Base-by-base conservation (phyloP, 2,888 invertebrate genomes). In the Drosophila kuntzei region DNA sequence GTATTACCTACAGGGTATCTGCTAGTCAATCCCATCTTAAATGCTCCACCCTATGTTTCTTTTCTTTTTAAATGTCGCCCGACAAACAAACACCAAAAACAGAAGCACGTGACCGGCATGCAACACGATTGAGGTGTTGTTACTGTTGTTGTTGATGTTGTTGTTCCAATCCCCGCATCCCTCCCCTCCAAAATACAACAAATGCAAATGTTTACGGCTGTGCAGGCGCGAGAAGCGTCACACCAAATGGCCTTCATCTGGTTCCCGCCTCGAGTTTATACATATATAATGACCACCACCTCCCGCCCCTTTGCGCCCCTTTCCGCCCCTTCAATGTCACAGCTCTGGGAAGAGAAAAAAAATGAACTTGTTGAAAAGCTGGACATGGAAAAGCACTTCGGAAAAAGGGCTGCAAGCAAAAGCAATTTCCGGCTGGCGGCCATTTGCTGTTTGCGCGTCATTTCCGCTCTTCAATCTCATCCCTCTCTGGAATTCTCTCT, bases 121-220 rank as follows among this genome's bases (percentile, higher is more conserved):
- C 69, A 29, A 43, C 37, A 63, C 67, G 27, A 37, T 37, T 60
- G 25, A 25, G 34, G 18, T 39, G 54, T 43, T 32, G 32, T 27
- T 27, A 8, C 41, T n/a, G 18, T 7, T 4, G 14, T n/a, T n/a
- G n/a, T n/a, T n/a, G n/a, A n/a, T n/a, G n/a, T 18, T 7, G 2
- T 22, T 4, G 22, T 4, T 22, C 22, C n/a, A 25, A 14, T 37
- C 16, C 14, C 14, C 27, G 0, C 29, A 9, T 9, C 29, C 29
- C 29, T 4, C 29, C 29, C 29, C 29, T 29, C 29, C 27, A 3
- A 3, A 2, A 2, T 22, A 57, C 58, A 63, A 74, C 69, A 71
- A 76, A 81, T 85, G 85, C 75, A 81, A 81, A 81, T 81, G 74
- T 81, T 81, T 81, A 79, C 79, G 67, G 63, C 80, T 64, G 41